Percentiles rank a stretch among this genome's conserved stretches.
Conservation (phyloP, 2,888 invertebrate species). For the Leptarthrus brevirostris region DNA sequence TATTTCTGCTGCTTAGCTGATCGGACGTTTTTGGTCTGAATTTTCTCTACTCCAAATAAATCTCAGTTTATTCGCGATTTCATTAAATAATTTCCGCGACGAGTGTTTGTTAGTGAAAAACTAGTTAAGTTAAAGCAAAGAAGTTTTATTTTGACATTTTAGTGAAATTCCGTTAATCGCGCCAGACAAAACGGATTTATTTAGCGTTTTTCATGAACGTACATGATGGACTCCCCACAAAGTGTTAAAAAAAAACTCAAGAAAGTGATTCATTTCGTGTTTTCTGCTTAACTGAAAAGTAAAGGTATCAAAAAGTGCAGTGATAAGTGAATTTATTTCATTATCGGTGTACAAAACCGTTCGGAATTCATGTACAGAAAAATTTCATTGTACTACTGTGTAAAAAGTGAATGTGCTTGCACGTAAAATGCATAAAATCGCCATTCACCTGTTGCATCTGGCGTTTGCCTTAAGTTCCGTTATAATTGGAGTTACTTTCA, state of each 20-base stretch:
- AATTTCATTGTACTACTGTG: no score
- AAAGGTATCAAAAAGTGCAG: no score
- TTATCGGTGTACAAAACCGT: no score
- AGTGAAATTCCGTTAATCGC: not conserved
- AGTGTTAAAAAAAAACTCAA: slow-evolving; percentile 2
- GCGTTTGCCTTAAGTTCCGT: not conserved
- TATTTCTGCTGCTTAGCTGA: not conserved
- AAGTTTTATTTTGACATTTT: not conserved
- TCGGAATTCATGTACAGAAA: no score
- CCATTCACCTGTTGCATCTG: slow-evolving; percentile 39
- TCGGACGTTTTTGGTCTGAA: not conserved
- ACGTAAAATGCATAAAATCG: slow-evolving; percentile 10
- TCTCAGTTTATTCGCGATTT: not conserved
- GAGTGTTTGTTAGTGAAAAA: no score
- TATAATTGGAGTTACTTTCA: not conserved
- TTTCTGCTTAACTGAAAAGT: not conserved
- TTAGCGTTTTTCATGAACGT: slow-evolving; percentile 3
- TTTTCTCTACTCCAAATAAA: not conserved
- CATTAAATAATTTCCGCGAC: not conserved
- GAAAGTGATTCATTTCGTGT: slow-evolving; percentile 29
- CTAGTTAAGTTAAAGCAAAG: no score
- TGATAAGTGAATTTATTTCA: no score
- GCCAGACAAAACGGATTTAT: not conserved
- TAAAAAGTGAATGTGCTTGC: not conserved
- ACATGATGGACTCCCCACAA: not conserved